These are phyloP conservation scores for Pygoscelis antarcticus DNA, from an alignment of 2,113 vertebrate species.

Conservation along the genomic window DNA sequence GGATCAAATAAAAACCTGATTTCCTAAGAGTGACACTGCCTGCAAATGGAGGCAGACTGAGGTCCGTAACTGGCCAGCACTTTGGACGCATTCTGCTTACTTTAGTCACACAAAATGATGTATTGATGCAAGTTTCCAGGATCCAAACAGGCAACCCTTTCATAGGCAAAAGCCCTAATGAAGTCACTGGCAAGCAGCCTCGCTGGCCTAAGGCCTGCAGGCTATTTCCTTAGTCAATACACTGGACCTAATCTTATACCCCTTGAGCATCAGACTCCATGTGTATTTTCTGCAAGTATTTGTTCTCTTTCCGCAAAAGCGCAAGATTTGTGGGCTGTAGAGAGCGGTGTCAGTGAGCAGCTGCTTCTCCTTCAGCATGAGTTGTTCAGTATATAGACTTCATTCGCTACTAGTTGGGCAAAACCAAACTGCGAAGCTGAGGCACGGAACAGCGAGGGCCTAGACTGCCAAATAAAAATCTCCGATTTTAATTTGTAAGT, in stretches of 20 bases:
- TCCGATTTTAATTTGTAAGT: neutral
- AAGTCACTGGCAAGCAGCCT: conserved; percentile 62
- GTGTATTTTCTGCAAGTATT: conserved; percentile 49
- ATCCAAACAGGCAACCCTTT: conserved; percentile 61
- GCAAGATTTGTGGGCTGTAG: conserved; percentile 43
- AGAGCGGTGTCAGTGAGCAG: conserved; percentile 38
- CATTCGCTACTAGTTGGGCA: neutral
- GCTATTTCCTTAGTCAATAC: conserved; percentile 58
- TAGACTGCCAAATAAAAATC: neutral
- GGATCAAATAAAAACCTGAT: conserved; percentile 15
- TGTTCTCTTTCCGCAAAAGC: conserved; percentile 35
- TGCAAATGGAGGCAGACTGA: conserved; percentile 29
- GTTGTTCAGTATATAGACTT: neutral
- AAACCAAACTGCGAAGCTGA: neutral
- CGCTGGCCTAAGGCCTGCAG: conserved; percentile 23
- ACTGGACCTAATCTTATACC: conserved; percentile 54
- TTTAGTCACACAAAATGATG: conserved; percentile 64
- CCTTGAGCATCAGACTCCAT: conserved; percentile 38
- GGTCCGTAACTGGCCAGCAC: neutral
- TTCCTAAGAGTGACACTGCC: neutral
- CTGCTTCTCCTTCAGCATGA: conserved; percentile 52
- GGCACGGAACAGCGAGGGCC: accelerated
- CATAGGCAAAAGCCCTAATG: conserved; percentile 56
- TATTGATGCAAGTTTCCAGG: conserved; percentile 61
- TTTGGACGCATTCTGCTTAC: conserved; percentile 41